Evolutionary conservation across 2,113 vertebrate genomes (phyloP).

Genomic region (Amphiprion ocellaris): DNA sequence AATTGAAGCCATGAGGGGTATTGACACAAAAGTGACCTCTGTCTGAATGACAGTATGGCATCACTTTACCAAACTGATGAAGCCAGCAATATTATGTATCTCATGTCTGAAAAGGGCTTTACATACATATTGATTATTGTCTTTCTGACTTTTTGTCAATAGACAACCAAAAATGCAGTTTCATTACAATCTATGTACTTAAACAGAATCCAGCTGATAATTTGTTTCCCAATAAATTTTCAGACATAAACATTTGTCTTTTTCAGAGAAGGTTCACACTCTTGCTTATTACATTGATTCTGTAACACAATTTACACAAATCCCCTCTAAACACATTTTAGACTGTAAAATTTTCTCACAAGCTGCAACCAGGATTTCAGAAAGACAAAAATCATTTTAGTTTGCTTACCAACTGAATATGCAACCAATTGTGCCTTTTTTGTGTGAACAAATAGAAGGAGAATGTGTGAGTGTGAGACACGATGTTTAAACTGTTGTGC

Average conservation of each 20-base stretch:
- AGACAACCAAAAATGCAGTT: no score
- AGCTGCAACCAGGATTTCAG: neutral
- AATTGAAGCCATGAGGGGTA: no score
- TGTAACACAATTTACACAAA: slow-evolving; percentile 6
- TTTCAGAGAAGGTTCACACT: neutral
- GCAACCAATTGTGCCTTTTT: slow-evolving; percentile 10
- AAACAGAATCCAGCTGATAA: neutral
- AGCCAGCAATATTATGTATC: no score
- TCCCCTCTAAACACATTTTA: neutral
- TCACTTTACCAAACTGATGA: no score
- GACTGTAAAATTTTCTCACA: neutral
- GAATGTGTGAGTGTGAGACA: slow-evolving; percentile 26
- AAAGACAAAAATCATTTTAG: neutral
- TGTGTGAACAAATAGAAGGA: slow-evolving; percentile 19
- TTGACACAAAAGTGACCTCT: no score
- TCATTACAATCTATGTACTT: no score
- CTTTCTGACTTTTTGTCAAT: no score
- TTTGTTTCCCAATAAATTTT: slow-evolving; percentile 1
- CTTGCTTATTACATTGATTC: neutral
- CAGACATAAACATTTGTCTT: neutral
- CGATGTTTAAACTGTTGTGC: slow-evolving; percentile 1
- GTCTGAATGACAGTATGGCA: no score
- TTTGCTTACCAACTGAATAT: slow-evolving; percentile 18
- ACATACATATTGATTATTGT: no score
- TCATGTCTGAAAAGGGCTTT: no score